phyloP scores from a whole-genome alignment of 2,888 invertebrate species.

The Apocheima hispidaria region DNA sequence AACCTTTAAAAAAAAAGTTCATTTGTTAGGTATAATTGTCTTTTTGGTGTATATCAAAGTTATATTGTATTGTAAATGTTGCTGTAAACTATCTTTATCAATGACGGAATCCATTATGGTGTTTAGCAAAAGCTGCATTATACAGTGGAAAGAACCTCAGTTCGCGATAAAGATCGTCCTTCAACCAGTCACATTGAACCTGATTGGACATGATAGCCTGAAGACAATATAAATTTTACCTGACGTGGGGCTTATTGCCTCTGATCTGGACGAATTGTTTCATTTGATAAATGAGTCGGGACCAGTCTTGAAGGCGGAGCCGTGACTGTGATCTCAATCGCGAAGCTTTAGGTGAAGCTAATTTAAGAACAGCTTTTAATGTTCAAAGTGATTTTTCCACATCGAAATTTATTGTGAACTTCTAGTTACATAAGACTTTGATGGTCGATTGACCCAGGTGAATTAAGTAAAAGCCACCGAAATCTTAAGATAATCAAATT shows the following conservation, averaged over 20 bases:
- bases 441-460: too few relatives aligned
- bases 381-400: background rate
- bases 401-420: background rate
- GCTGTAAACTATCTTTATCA: background rate
- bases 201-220: constrained; percentile 19
- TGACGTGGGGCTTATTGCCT: constrained; percentile 22
- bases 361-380: constrained; percentile 22
- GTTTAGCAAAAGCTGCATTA: background rate
- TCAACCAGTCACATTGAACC: constrained; percentile 15
- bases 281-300: constrained; percentile 16
- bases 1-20: too few relatives aligned
- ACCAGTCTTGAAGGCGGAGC: constrained; percentile 9
- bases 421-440: background rate
- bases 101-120: background rate
- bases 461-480: too few relatives aligned
- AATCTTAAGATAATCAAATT: too few relatives aligned
- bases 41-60: too few relatives aligned
- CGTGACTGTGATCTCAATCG: constrained; percentile 40
- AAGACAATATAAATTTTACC: constrained; percentile 22
- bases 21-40: too few relatives aligned
- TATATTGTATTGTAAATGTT: too few relatives aligned
- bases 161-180: constrained; percentile 25
- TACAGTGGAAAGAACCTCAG: constrained; percentile 15
- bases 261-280: constrained; percentile 29
- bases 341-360: constrained; percentile 25